A percentile compares a stretch with the other conserved stretches of the same genome.
Evolutionary conservation across 2,888 invertebrate species (phyloP).

Genomic region (Hipparchia sbordonii): DNA sequence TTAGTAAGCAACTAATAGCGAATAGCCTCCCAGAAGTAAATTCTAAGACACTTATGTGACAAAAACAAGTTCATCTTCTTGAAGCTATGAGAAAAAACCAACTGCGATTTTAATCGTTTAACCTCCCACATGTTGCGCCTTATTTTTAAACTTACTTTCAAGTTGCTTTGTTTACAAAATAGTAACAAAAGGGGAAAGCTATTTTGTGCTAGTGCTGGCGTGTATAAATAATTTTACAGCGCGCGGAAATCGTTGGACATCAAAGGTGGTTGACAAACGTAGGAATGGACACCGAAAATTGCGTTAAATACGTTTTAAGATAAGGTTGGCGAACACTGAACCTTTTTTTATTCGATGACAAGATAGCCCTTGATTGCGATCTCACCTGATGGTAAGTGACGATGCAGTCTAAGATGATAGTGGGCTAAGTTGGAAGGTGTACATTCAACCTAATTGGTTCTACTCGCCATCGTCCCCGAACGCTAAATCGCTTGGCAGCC

Average conservation of each 20-base stretch:
- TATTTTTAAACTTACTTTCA: slow-evolving; percentile 35
- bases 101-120: slow-evolving; percentile 24
- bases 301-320: neutral
- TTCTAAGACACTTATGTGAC: neutral
- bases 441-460: too few species aligned
- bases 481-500: too few species aligned
- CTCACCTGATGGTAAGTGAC: too few species aligned
- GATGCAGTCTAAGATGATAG: too few species aligned
- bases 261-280: slow-evolving; percentile 44
- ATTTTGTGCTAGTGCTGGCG: slow-evolving; percentile 45
- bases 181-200: slow-evolving; percentile 51
- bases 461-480: too few species aligned
- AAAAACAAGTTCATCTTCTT: neutral
- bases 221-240: slow-evolving; percentile 46
- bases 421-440: too few species aligned
- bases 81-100: neutral
- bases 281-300: slow-evolving; percentile 21
- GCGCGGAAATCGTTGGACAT: slow-evolving; percentile 42
- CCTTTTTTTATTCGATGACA: neutral
- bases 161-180: slow-evolving; percentile 48
- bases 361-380: too few species aligned
- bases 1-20: too few species aligned
- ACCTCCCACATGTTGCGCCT: slow-evolving; percentile 24
- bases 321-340: neutral
- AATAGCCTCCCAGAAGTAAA: neutral